phyloP scores from a whole-genome alignment of 2,888 invertebrate genomes.

The Athrips mouffetella region DNA sequence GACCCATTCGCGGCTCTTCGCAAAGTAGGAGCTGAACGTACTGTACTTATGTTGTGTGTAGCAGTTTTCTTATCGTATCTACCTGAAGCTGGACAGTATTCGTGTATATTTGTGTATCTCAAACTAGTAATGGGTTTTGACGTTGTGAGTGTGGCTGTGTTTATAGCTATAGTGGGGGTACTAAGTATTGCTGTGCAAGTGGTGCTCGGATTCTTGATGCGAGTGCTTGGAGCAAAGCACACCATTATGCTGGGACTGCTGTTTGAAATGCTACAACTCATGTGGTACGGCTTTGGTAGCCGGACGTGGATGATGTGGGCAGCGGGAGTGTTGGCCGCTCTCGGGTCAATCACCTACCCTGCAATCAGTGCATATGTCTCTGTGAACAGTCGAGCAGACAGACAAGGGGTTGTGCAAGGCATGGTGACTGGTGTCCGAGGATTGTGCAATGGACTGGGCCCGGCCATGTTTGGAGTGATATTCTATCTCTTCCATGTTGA shows the following conservation, averaged over 20 bases:
- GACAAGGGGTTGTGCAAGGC: conserved; percentile 97
- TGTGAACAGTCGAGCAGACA: conserved; percentile 97
- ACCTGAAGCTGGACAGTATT: conserved; percentile 99
- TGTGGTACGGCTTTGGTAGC: conserved; percentile 98
- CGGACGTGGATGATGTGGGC: conserved; percentile 99
- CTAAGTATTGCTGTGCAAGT: conserved; percentile 97
- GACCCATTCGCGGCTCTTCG: conserved; percentile 97
- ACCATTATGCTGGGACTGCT: conserved; percentile 97
- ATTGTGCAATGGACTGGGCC: conserved; percentile 97
- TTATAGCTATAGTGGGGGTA: conserved; percentile 97
- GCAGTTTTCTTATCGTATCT: conserved; percentile 98
- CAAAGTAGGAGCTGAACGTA: conserved; percentile 96
- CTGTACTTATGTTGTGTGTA: conserved; percentile 97
- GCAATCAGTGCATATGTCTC: conserved; percentile 99
- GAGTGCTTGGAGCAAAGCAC: conserved; percentile 94
- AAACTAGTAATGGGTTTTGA: conserved; percentile 98
- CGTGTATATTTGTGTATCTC: conserved; percentile 99
- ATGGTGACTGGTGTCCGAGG: conserved; percentile 99
- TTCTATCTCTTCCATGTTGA: conserved; percentile 99
- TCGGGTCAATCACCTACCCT: conserved; percentile 98
- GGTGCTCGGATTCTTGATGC: conserved; percentile 88
- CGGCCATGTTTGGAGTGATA: conserved; percentile 98
- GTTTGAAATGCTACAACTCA: conserved; percentile 97
- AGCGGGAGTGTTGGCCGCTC: conserved; percentile 96
- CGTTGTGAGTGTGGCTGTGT: conserved; percentile 96